Evolutionary conservation across 1,140 invertebrate genomes (phyloP).

Genomic region (Drosophila carrolli): DNA sequence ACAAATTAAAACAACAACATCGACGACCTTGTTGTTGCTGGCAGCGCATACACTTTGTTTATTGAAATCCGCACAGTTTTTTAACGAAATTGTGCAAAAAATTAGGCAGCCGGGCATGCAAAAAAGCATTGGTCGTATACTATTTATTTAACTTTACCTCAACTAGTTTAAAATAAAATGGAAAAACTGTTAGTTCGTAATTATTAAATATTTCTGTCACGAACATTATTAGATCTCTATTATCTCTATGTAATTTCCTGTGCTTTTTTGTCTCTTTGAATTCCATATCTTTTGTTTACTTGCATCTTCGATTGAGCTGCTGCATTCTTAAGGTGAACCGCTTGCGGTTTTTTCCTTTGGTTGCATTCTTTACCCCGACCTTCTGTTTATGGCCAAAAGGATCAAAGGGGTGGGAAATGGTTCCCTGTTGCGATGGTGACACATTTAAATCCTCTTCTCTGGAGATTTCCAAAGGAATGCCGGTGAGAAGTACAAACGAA

Average conservation of each 20-base stretch:
- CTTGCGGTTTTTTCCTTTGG: constrained; percentile 5
- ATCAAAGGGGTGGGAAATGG: not conserved
- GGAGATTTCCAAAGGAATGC: not conserved
- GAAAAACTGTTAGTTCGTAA: too few species aligned
- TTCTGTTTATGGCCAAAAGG: constrained; percentile 1
- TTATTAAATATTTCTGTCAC: too few species aligned
- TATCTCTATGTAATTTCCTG: not conserved
- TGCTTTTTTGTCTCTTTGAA: not conserved
- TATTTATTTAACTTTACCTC: not conserved
- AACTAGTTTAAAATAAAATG: not conserved
- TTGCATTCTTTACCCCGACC: constrained; percentile 3
- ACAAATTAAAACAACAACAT: constrained; percentile 53
- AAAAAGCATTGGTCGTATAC: not conserved
- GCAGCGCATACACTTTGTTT: constrained; percentile 29
- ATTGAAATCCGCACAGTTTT: constrained; percentile 37
- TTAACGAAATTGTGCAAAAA: constrained; percentile 4
- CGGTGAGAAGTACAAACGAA: not conserved
- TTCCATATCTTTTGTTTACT: not conserved
- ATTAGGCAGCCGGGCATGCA: constrained; percentile 1
- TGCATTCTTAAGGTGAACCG: constrained; percentile 9
- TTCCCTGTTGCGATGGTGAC: not conserved
- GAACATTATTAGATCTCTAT: too few species aligned
- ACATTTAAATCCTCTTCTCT: not conserved
- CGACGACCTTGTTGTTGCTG: constrained; percentile 11
- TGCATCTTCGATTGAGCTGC: constrained; percentile 18